Conservation (phyloP, 2,113 vertebrate species). For the Irena cyanogastra region DNA sequence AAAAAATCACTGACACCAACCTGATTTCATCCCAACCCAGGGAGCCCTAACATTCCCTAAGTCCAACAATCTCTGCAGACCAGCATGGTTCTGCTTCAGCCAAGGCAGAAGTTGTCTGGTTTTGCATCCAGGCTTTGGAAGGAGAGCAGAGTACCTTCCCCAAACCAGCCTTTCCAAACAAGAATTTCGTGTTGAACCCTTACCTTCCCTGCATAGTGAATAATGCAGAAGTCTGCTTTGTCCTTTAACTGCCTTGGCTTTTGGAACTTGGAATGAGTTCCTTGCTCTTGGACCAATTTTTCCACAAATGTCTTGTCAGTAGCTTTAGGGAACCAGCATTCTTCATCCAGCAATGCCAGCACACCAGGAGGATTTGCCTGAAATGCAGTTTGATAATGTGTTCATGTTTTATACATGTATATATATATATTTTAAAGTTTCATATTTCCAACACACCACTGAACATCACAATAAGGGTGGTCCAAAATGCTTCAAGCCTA, state of each 20-base stretch:
- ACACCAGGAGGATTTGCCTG: slow-evolving; percentile 95
- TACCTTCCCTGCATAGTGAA: slow-evolving; percentile 97
- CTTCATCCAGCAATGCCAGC: slow-evolving; percentile 92
- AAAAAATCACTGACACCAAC: neutral
- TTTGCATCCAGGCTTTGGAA: neutral
- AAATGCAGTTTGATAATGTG: neutral
- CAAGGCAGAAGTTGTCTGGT: neutral
- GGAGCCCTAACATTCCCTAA: neutral
- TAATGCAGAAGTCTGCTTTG: slow-evolving; percentile 96
- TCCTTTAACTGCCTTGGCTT: slow-evolving; percentile 95
- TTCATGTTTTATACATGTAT: neutral
- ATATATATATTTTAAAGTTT: no score
- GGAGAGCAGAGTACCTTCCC: neutral
- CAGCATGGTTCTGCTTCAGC: neutral
- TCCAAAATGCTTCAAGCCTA: neutral
- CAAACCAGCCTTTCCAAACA: neutral
- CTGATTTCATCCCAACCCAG: neutral
- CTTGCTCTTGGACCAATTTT: slow-evolving; percentile 95
- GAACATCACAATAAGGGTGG: neutral
- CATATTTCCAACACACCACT: neutral
- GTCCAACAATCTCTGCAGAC: neutral
- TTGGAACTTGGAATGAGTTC: slow-evolving; percentile 94
- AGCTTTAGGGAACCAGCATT: slow-evolving; percentile 99
- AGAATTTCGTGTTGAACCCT: neutral
- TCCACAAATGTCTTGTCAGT: slow-evolving; percentile 97